Base-by-base conservation (phyloP, 2,888 invertebrate genomes). In the Cataglyphis livida region DNA sequence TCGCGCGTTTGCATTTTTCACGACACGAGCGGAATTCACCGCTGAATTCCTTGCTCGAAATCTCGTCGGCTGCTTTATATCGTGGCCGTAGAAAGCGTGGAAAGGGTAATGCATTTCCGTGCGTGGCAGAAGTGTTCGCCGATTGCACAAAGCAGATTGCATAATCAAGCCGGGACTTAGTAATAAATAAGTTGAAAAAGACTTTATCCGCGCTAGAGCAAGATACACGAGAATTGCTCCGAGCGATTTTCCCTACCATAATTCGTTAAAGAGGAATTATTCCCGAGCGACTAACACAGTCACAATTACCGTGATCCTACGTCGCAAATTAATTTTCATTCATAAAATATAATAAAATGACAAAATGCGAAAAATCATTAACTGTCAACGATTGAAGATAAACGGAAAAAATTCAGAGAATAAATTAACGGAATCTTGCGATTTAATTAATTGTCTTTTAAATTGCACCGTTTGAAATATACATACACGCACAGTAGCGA, bases 81-180 rank as follows among this genome's bases (percentile, higher is more conserved):
- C 51, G 51, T 59, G 57, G 1, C 32, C 18, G 78, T 44, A 5
- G 74, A 41, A 57, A 32, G 32, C 32, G 57, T 71, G 41, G 73
- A 59, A 71, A 73, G 59, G 74, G 78, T 61, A 73, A 79, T 79
- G 74, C 59, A 71, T 71, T 79, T 79, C 25, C 78, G 78, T 73
- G 73, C 78, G 44, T 71, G 59, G 59, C 44, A 79, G 57, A 59
- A 73, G 59, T 73, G 78, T 79, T 79, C 44, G 73, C 59, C 78
- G 78, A 79, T 79, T 79, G 78, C 78, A 73, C 78, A 79, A 79
- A 79, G 78, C 78, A 79, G 78, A 79, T 79, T 79, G 78, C 59
- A 79, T 79, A 79, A 79, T 79, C 78, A 79, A 79, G 78, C 59
- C 64, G 59, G 25, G 73, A 79, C 44, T 79, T 59, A 59, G 73